Evolutionary conservation across 2,113 vertebrate species (phyloP).

Genomic region (Chionomys nivalis): DNA sequence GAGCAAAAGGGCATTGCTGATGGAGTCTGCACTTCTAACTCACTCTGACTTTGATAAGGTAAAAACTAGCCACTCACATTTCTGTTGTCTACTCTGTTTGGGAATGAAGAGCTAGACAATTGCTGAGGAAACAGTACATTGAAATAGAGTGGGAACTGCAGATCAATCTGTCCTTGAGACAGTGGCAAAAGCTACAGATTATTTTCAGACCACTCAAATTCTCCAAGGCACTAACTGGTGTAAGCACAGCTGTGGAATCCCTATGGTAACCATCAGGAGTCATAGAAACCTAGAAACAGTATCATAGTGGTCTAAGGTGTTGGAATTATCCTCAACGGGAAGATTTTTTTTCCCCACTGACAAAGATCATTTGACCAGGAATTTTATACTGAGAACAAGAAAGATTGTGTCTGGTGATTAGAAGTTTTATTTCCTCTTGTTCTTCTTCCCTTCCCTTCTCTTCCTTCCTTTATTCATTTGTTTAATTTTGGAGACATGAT

Average conservation of each 20-base stretch:
- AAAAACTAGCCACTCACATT: neutral
- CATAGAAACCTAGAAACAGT: neutral
- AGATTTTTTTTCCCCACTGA: neutral
- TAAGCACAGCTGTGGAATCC: neutral
- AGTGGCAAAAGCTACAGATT: neutral
- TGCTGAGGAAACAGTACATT: neutral
- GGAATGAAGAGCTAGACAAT: neutral
- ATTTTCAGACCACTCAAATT: neutral
- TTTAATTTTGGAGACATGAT: neutral
- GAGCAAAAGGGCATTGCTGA: neutral
- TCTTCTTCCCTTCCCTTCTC: neutral
- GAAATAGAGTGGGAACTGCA: rapidly evolving
- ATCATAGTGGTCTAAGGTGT: neutral
- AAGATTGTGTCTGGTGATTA: neutral
- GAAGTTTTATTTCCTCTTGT: neutral
- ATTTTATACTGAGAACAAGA: neutral
- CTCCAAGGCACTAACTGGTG: neutral
- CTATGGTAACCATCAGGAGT: rapidly evolving
- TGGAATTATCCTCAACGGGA: neutral
- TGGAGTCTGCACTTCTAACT: neutral
- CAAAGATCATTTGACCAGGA: neutral
- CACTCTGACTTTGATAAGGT: neutral
- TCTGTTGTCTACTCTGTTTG: neutral
- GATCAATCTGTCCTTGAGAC: neutral
- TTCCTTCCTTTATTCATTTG: neutral